These are phyloP conservation scores for Orthosia cruda DNA, from an alignment of 2,888 invertebrate genomes.

Conservation along the genomic window DNA sequence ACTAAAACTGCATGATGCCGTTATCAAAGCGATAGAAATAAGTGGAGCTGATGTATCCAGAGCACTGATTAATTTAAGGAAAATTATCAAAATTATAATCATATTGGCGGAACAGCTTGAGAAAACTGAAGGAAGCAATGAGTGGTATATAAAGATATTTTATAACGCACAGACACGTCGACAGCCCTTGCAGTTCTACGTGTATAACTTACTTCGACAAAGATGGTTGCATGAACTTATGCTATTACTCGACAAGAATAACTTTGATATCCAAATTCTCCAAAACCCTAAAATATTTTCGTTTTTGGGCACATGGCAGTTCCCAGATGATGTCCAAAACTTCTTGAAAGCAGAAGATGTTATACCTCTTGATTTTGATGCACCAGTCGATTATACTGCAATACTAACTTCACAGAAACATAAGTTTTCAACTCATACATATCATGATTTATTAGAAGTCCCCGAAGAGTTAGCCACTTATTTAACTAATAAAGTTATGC, in stretches of 20 bases:
- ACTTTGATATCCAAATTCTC: conserved; percentile 40
- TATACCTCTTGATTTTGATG: neutral
- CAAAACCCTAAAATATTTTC: conserved; percentile 20
- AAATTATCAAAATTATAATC: conserved; percentile 27
- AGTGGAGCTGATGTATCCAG: neutral
- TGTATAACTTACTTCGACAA: conserved; percentile 48
- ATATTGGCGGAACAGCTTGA: conserved; percentile 20
- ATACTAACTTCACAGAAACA: neutral
- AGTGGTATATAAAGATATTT: conserved; percentile 54
- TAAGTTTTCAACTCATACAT: neutral
- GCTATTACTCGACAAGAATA: conserved; percentile 26
- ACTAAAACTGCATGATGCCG: conserved; percentile 12
- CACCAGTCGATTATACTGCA: neutral
- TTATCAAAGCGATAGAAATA: conserved; percentile 7
- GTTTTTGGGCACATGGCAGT: conserved; percentile 40
- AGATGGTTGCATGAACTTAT: conserved; percentile 65
- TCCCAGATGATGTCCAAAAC: conserved; percentile 28
- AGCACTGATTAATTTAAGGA: conserved; percentile 33
- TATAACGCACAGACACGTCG: conserved; percentile 7
- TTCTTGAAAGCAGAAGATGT: conserved; percentile 18
- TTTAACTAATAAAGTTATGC: conserved; percentile 1
- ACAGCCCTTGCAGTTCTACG: conserved; percentile 41
- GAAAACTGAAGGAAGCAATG: neutral
- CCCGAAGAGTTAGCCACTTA: conserved; percentile 1
- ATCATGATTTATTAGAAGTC: conserved; percentile 10